phyloP scores from a whole-genome alignment of 2,888 invertebrate genomes.

The Congeria kusceri region DNA sequence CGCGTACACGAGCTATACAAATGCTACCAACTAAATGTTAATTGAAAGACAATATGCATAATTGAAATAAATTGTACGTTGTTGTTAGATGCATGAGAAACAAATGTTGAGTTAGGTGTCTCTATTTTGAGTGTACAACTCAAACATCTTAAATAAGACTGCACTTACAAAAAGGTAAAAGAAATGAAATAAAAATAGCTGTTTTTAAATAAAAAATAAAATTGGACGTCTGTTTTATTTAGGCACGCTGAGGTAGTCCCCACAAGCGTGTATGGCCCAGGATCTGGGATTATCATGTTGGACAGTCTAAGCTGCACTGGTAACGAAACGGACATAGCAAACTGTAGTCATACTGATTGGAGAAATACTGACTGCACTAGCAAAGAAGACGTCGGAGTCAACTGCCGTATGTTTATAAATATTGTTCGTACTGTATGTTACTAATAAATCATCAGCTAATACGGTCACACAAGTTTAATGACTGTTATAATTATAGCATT shows the following conservation, averaged over 20 bases:
- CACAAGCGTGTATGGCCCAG: conserved; percentile 54
- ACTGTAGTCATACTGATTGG: conserved; percentile 88
- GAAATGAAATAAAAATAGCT: not conserved
- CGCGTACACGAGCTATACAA: no score
- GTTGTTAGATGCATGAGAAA: no score
- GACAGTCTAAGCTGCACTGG: conserved; percentile 87
- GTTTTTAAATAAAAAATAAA: not conserved
- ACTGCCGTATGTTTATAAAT: conserved; percentile 4
- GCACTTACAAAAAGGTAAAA: no score
- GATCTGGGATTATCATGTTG: conserved; percentile 66
- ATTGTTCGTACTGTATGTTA: not conserved
- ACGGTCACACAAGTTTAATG: no score
- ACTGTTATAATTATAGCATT: no score
- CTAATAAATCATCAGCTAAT: not conserved
- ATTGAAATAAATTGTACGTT: no score
- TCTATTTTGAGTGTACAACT: no score
- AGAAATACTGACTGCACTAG: conserved; percentile 91
- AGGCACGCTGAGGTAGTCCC: conserved; percentile 18
- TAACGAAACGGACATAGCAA: conserved; percentile 86
- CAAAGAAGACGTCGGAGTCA: conserved; percentile 89
- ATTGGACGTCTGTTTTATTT: not conserved
- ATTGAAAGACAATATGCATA: no score
- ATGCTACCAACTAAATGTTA: no score
- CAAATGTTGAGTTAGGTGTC: no score
- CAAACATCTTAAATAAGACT: no score